Evolutionary conservation across 2,888 invertebrate genomes (phyloP).

Genomic region (Andricus curvator): DNA sequence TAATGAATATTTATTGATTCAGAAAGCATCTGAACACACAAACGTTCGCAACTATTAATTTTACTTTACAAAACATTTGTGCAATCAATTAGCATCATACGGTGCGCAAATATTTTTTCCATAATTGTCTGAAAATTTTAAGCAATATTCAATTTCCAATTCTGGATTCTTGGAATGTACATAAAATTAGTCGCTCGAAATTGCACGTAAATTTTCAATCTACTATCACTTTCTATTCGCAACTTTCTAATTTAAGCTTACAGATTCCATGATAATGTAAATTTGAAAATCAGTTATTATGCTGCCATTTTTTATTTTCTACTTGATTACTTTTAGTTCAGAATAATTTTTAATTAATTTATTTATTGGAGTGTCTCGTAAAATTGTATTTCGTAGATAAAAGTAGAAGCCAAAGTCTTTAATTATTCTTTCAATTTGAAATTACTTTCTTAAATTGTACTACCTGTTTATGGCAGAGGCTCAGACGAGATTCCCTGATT

Average conservation of each 20-base stretch:
- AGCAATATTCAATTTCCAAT: neutral
- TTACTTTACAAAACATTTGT: neutral
- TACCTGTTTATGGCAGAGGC: neutral
- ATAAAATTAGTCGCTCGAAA: slow-evolving; percentile 3
- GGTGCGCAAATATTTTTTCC: neutral
- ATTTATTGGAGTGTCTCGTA: neutral
- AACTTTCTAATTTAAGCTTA: slow-evolving; percentile 32
- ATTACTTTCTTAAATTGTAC: slow-evolving; percentile 4
- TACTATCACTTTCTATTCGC: slow-evolving; percentile 31
- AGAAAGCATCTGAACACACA: neutral
- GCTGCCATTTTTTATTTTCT: neutral
- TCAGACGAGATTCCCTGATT: slow-evolving; percentile 17
- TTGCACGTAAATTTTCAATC: slow-evolving; percentile 30
- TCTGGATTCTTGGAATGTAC: neutral
- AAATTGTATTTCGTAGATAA: neutral
- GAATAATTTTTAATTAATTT: slow-evolving; percentile 18
- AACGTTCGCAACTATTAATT: neutral
- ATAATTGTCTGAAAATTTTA: neutral
- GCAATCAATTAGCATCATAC: neutral
- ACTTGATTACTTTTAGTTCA: neutral
- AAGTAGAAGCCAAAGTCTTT: neutral
- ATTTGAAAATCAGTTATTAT: neutral
- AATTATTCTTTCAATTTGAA: neutral
- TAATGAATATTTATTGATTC: neutral
- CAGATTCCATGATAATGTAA: neutral